Evolutionary conservation across 2,113 vertebrate species (phyloP), one percentile per base, ranked within the genome.

Genomic region (Cyanoramphus novaezelandiae): DNA sequence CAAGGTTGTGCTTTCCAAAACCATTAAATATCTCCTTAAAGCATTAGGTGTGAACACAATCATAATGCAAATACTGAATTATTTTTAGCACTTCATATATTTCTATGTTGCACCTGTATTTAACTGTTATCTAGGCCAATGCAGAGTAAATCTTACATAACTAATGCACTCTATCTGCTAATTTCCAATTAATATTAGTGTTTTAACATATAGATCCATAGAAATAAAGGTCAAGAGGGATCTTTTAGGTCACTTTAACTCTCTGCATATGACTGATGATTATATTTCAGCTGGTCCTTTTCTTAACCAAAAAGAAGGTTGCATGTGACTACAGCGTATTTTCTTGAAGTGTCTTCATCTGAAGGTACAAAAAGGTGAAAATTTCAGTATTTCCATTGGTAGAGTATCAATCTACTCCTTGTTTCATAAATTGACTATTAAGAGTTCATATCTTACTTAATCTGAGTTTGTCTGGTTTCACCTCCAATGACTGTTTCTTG

Each of bases 121-220:
- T 81, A 78, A 31, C 53, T 69, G 47, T 79, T 85, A 57, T 18
- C 27, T 65, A 92, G 39, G 41, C 8, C 27, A 86, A n/a, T 31
- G 17, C 17, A 88, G 88, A 79, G 17, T 41, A 79, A 90, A 84
- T 47, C 41, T 76, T 76, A 62, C 2, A 13, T 15, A 85, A 55
- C 1, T 82, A 69, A 44, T 28, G 63, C 44, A 31, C 7, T 68
- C 27, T 28, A 64, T 14, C 14, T 57, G 18, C 72, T 52, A 88
- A 92, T 82, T 93, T 79, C 65, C 63, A 85, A 57, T 60, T 88
- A 91, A 84, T 89, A 67, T 88, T 94, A 91, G 86, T 75, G 12
- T 8, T 87, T 89, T 47, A n/a, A 21, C 47, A 91, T 90, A 76
- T 19, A 69, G 17, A 91, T 63, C 41, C 31, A 75, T 21, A 71